These are phyloP conservation scores for Andrena hattorfiana DNA, from an alignment of 2,888 invertebrate genomes.

Conservation along the genomic window DNA sequence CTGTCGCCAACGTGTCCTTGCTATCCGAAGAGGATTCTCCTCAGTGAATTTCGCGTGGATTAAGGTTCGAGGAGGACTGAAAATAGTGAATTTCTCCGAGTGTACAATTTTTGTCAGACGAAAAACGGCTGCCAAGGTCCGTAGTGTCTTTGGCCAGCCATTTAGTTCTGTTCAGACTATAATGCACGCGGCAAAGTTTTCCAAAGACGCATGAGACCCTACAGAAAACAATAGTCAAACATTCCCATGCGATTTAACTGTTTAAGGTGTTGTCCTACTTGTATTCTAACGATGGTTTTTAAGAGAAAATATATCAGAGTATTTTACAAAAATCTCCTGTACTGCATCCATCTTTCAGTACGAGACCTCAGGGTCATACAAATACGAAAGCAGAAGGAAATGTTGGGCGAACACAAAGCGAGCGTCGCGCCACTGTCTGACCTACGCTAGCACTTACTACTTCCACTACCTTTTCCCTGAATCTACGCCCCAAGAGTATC, in stretches of 20 bases:
- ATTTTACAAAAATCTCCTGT: background rate
- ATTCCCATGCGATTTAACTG: background rate
- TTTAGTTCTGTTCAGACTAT: too few relatives aligned
- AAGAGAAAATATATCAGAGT: background rate
- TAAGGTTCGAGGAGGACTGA: background rate
- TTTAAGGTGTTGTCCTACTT: background rate
- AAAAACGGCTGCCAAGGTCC: too few relatives aligned
- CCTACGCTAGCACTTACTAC: background rate
- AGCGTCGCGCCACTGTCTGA: background rate
- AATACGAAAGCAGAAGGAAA: background rate
- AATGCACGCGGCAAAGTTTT: too few relatives aligned
- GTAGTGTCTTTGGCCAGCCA: too few relatives aligned
- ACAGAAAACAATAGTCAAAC: background rate
- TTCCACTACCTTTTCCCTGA: background rate
- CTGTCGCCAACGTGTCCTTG: slow-evolving; percentile 11
- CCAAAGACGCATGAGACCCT: background rate
- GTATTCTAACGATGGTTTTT: background rate
- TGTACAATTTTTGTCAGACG: too few relatives aligned
- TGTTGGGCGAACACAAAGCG: background rate
- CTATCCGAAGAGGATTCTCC: slow-evolving; percentile 20
- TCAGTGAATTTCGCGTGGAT: background rate
- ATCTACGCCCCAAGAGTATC: background rate
- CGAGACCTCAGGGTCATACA: background rate
- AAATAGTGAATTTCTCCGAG: too few relatives aligned
- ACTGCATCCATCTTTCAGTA: background rate